Evolutionary conservation across 2,888 invertebrate species (phyloP).

Genomic region (Amiota minor): DNA sequence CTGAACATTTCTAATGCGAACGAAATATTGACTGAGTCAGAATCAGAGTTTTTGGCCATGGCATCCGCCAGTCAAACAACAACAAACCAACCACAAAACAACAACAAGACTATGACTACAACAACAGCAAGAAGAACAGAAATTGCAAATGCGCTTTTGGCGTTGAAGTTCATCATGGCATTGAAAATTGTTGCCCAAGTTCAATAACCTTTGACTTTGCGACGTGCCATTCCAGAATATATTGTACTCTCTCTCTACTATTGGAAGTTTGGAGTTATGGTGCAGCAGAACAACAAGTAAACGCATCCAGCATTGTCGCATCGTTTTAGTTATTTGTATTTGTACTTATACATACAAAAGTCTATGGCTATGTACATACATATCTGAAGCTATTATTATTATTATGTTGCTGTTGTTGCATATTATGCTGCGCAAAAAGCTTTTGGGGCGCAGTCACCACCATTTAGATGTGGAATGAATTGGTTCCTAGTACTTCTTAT

Average conservation of each 20-base stretch:
- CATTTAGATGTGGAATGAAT: slow-evolving; percentile 4
- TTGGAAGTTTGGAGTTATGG: slow-evolving; percentile 1
- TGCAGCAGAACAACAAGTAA: slow-evolving; percentile 29
- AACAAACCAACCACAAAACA: not conserved
- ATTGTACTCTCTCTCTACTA: not conserved
- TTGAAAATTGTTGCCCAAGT: slow-evolving; percentile 67
- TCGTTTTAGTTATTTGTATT: slow-evolving; percentile 21
- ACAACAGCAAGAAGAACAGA: slow-evolving; percentile 52
- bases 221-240: slow-evolving; percentile 21
- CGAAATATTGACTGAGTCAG: not conserved
- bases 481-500: not conserved
- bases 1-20: slow-evolving; percentile 41
- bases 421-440: slow-evolving; percentile 50
- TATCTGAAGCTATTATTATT: not conserved
- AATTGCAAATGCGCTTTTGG: slow-evolving; percentile 38
- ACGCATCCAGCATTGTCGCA: slow-evolving; percentile 46
- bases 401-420: slow-evolving; percentile 16
- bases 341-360: too few relatives aligned
- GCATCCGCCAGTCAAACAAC: not conserved
- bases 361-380: not conserved
- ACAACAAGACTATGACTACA: slow-evolving; percentile 17
- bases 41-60: not conserved
- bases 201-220: slow-evolving; percentile 69
- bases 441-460: slow-evolving; percentile 33
- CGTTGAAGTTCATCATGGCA: slow-evolving; percentile 60